phyloP scores from a whole-genome alignment of 1,140 invertebrate species.

The Procambarus clarkii region DNA sequence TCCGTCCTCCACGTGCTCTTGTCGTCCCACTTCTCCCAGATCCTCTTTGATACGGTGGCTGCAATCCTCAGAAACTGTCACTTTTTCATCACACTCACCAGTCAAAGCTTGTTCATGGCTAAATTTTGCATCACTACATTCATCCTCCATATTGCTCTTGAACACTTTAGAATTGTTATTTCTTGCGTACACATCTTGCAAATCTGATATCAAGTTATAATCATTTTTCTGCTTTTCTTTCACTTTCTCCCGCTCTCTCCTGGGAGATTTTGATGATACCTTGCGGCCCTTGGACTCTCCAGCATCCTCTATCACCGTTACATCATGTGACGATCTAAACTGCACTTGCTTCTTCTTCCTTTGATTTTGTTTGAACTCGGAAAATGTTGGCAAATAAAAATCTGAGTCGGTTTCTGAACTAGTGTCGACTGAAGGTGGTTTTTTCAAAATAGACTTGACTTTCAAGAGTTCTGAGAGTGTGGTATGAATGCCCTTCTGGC shows the following conservation, averaged over 20 bases:
- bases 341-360: conserved; percentile 70
- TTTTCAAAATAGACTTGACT: conserved; percentile 72
- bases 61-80: not conserved
- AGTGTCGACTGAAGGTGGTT: conserved; percentile 70
- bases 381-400: conserved; percentile 57
- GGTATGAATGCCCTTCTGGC: conserved; percentile 49
- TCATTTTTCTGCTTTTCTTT: conserved; percentile 58
- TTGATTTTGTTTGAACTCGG: conserved; percentile 62
- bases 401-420: conserved; percentile 72
- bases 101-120: not conserved
- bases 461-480: conserved; percentile 68
- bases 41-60: not conserved
- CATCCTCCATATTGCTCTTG: not conserved
- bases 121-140: conserved; percentile 3
- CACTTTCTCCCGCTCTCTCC: conserved; percentile 52
- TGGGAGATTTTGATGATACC: conserved; percentile 51
- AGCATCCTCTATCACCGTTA: conserved; percentile 65
- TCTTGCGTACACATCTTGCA: conserved; percentile 57
- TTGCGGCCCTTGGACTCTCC: conserved; percentile 68
- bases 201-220: conserved; percentile 49
- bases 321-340: conserved; percentile 65
- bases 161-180: conserved; percentile 19
- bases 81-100: conserved; percentile 16
- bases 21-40: not conserved
- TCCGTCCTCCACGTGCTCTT: not conserved